These are phyloP conservation scores for Oreochromis mossambicus DNA, from an alignment of 2,797 vertebrate species.

Conservation along the genomic window DNA sequence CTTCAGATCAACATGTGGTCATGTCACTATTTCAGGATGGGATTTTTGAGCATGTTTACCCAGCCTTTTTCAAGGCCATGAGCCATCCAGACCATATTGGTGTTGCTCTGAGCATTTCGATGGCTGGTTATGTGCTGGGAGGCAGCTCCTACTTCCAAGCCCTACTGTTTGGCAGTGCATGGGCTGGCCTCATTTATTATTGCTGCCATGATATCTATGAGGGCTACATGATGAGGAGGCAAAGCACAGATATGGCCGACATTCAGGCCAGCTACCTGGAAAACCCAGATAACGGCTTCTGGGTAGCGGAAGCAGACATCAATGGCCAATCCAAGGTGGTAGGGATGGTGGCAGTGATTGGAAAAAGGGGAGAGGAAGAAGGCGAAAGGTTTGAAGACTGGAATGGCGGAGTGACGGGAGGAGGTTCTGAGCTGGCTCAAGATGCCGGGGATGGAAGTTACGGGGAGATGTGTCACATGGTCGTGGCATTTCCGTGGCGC, in stretches of 20 bases:
- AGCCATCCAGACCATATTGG: slow-evolving; percentile 74
- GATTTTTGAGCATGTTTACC: slow-evolving; percentile 70
- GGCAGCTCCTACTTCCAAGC: slow-evolving; percentile 73
- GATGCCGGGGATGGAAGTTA: slow-evolving; percentile 22
- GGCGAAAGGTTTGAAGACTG: slow-evolving; percentile 18
- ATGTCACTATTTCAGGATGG: slow-evolving; percentile 60
- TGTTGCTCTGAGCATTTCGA: slow-evolving; percentile 65
- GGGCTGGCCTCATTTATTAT: slow-evolving; percentile 69
- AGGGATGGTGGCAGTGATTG: slow-evolving; percentile 54
- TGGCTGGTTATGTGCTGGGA: slow-evolving; percentile 73
- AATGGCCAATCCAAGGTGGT: slow-evolving; percentile 54
- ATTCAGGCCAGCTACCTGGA: slow-evolving; percentile 61
- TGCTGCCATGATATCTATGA: slow-evolving; percentile 70
- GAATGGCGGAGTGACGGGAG: slow-evolving; percentile 32
- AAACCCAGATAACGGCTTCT: slow-evolving; percentile 63
- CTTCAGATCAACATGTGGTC: slow-evolving; percentile 57
- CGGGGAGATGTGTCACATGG: slow-evolving; percentile 56
- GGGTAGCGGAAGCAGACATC: slow-evolving; percentile 67
- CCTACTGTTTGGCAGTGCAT: slow-evolving; percentile 62
- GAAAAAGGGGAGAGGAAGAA: slow-evolving; percentile 14
- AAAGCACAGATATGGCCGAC: slow-evolving; percentile 60
- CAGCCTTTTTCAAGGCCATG: slow-evolving; percentile 74
- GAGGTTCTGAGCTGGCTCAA: background rate
- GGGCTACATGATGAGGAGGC: slow-evolving; percentile 48
- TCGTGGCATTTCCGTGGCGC: slow-evolving; percentile 48